Evolutionary conservation across 2,113 vertebrate species (phyloP), one percentile per base, ranked within the genome.

Genomic region (Pedetes capensis): DNA sequence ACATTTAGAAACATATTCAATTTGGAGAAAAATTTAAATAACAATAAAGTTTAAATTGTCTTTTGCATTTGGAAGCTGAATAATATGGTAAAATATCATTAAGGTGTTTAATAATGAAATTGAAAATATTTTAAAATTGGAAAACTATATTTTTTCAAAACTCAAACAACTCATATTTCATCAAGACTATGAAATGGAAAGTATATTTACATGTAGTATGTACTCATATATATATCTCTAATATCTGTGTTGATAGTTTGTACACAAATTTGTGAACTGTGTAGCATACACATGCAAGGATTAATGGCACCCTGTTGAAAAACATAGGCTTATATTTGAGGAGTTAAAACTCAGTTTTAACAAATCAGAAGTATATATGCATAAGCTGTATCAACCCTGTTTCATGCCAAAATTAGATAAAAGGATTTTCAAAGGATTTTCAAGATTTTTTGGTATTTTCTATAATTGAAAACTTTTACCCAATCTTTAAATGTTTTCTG

Each of bases 401-500:
- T 69, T 51, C 75, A 18, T 18, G 39, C 57, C 5, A 64, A 85
- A 86, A 76, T 69, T 81, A 92, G 59, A 79, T 51, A 78, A 53
- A 68, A 23, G 20, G 3, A 0, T 64, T 57, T 71, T 14, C 8
- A 23, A 17, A 29, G 2, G 13, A 17, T 23, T 74, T 94, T 69
- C 11, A 57, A 44, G 29, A n/a, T 75, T 29, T 42, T 49, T n/a
- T 23, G 76, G 7, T 3, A 47, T 88, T 59, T 74, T 53, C 57
- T 63, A 22, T 75, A 63, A 74, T 69, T 71, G 44, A 64, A 32
- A 71, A 6, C 16, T 79, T 92, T 71, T 94, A 12, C 11, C 20
- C 59, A 75, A 74, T 17, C 6, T 89, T 82, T 23, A 57, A 44
- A n/a, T 71, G 14, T 95, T 91, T 95, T 71, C 66, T 93, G 75